phyloP scores from a whole-genome alignment of 64 coral and sea anemone species.

The Exaiptasia diaphana region DNA sequence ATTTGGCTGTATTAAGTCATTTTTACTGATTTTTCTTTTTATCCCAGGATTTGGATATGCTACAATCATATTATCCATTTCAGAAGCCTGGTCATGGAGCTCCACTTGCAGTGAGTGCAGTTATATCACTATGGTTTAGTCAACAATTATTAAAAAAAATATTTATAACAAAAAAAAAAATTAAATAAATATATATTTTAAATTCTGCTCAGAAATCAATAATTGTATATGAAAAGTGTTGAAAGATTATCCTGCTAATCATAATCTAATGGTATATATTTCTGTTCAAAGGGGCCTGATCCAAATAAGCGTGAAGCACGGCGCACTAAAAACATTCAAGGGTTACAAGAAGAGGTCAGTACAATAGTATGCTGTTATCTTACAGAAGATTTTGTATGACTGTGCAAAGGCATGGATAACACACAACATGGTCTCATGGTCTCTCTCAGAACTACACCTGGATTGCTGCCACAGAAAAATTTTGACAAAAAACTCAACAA shows the following conservation, averaged over 20 bases:
- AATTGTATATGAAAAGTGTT: background rate
- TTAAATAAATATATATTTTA: background rate
- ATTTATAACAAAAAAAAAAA: background rate
- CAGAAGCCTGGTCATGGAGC: constrained; percentile 35
- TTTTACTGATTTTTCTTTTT: background rate
- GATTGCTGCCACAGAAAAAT: no score
- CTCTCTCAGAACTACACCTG: no score
- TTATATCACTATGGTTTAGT: no score
- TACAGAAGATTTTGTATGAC: no score
- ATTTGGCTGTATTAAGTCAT: background rate
- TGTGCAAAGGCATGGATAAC: no score
- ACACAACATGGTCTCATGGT: no score
- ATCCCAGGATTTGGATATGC: constrained; percentile 31
- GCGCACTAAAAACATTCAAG: background rate
- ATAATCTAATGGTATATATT: background rate
- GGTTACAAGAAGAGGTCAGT: background rate
- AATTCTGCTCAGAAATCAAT: background rate
- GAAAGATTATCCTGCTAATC: background rate
- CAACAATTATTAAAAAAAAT: no score
- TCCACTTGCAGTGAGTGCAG: no score
- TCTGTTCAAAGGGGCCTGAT: background rate
- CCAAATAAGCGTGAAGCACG: background rate
- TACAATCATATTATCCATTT: constrained; percentile 18
- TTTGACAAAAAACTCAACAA: no score
- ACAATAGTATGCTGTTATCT: no score